phyloP scores from a whole-genome alignment of 2,113 vertebrate species.

The Lagopus leucura region DNA sequence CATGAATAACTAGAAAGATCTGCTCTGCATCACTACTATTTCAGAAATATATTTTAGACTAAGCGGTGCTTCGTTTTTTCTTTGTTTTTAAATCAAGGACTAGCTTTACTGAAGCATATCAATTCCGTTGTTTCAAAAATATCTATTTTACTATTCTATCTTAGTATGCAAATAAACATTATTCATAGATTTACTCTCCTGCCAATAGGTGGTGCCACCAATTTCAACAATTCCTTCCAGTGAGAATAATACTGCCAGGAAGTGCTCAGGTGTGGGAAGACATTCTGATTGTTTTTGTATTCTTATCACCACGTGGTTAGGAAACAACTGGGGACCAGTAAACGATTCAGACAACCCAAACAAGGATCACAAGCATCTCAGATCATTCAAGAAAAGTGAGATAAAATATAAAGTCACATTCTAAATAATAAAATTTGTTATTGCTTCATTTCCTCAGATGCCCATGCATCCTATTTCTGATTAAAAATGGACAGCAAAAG shows the following conservation, averaged over 20 bases:
- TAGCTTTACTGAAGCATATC: not conserved
- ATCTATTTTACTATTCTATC: not conserved
- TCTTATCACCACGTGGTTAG: not conserved
- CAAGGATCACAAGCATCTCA: not conserved
- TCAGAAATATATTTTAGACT: not conserved
- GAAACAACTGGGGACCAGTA: not conserved
- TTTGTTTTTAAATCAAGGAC: not conserved
- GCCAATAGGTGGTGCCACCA: not conserved
- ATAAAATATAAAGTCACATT: not conserved
- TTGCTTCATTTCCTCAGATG: not conserved
- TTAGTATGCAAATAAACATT: not conserved
- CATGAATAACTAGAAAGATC: not conserved
- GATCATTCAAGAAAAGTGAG: rapidly evolving
- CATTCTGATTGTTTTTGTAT: not conserved
- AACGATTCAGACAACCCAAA: not conserved
- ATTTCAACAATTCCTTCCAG: not conserved
- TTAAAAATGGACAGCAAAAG: not conserved
- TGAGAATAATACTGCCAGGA: not conserved
- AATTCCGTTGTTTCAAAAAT: not conserved
- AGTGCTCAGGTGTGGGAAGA: not conserved
- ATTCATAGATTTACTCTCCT: not conserved
- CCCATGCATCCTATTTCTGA: not conserved
- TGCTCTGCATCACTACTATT: not conserved
- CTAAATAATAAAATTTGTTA: not conserved
- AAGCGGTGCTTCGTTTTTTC: not conserved